Evolutionary conservation across 2,888 invertebrate genomes (phyloP).

Genomic region (Meiosimyza decipiens): DNA sequence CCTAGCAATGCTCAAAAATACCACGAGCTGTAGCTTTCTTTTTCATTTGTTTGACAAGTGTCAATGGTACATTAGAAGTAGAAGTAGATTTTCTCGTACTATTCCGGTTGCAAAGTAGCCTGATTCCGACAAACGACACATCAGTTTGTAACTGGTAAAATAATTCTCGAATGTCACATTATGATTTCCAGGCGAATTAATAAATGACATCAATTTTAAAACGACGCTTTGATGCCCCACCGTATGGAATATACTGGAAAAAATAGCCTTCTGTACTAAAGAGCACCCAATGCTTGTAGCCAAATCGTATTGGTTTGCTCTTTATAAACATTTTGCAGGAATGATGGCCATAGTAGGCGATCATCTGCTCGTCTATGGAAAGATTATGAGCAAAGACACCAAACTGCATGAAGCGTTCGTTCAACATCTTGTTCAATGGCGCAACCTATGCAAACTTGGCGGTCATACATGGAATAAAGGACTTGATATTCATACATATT

Average conservation of each 20-base stretch:
- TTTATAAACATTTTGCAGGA: background rate
- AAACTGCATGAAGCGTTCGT: no score
- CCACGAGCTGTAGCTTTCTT: no score
- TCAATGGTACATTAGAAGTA: no score
- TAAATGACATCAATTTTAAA: background rate
- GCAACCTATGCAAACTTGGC: no score
- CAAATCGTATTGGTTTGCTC: slow-evolving; percentile 2
- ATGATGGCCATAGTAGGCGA: background rate
- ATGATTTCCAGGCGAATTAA: background rate
- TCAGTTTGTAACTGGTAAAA: background rate
- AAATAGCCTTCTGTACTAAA: background rate
- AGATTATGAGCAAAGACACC: no score
- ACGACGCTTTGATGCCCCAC: background rate
- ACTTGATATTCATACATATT: no score
- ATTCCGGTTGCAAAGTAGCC: no score
- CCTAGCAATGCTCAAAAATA: no score
- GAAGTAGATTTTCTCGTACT: no score
- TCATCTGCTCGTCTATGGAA: background rate
- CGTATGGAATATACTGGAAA: background rate
- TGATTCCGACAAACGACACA: background rate
- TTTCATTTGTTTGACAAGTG: no score
- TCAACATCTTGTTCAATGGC: no score
- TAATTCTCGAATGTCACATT: background rate
- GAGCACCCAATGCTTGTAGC: background rate
- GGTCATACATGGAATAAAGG: no score